Evolutionary conservation across 2,888 invertebrate genomes (phyloP).

Genomic region (Heliconius erato): DNA sequence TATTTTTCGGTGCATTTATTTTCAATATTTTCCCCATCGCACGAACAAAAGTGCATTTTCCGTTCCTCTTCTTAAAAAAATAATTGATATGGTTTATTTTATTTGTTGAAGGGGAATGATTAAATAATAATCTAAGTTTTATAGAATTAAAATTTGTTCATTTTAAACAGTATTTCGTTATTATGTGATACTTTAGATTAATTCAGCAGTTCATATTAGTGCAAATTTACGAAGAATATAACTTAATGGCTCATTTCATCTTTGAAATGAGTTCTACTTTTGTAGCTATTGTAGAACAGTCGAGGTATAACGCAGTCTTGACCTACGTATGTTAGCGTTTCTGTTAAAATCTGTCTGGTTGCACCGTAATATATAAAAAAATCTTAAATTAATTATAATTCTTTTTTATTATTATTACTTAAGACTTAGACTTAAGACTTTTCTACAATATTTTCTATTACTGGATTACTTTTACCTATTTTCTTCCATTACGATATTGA

Average conservation of each 20-base stretch:
- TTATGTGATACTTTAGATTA: background rate
- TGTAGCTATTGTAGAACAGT: slow-evolving; percentile 33
- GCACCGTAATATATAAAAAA: background rate
- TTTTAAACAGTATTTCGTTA: background rate
- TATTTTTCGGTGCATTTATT: background rate
- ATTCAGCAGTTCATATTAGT: background rate
- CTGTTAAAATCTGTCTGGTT: slow-evolving; percentile 3
- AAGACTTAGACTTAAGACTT: background rate
- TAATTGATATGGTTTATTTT: too few relatives aligned
- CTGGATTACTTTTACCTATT: too few relatives aligned
- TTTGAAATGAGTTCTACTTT: background rate
- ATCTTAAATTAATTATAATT: too few relatives aligned
- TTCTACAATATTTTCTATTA: background rate
- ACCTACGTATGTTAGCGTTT: background rate
- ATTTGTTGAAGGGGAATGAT: too few relatives aligned
- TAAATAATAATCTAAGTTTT: background rate
- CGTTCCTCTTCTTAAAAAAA: too few relatives aligned
- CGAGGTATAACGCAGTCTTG: slow-evolving; percentile 7
- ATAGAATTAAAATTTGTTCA: background rate
- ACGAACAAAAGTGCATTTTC: background rate
- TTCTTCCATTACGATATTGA: too few relatives aligned
- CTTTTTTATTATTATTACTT: too few relatives aligned
- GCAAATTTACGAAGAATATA: background rate
- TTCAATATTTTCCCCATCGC: too few relatives aligned
- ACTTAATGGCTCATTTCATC: background rate